phyloP scores from a whole-genome alignment of 2,797 vertebrate genomes.

The Danio tinwini region DNA sequence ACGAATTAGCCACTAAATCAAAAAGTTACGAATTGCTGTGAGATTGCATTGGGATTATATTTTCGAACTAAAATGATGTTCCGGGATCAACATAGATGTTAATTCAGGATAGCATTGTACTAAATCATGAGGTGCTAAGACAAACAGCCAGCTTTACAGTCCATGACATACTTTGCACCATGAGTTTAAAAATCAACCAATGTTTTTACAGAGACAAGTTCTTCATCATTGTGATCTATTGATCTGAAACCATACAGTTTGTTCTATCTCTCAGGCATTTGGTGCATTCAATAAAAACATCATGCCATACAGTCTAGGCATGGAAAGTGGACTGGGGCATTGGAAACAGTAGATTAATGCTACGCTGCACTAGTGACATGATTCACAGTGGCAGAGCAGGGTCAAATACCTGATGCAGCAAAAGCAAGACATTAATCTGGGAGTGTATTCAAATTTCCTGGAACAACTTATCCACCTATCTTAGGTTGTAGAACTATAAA shows the following conservation, averaged over 20 bases:
- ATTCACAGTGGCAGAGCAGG: background rate
- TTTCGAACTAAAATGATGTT: too few relatives aligned
- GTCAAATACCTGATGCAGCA: background rate
- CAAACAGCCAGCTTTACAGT: too few relatives aligned
- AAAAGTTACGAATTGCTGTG: too few relatives aligned
- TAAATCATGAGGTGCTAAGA: too few relatives aligned
- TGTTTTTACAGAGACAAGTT: background rate
- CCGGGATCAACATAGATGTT: too few relatives aligned
- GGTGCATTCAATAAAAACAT: background rate
- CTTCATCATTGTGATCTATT: background rate
- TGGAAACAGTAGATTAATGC: background rate
- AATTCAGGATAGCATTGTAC: too few relatives aligned
- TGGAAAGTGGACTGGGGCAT: background rate
- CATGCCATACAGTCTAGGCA: background rate
- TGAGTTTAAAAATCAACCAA: too few relatives aligned
- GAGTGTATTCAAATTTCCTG: background rate
- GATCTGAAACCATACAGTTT: background rate
- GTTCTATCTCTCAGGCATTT: background rate
- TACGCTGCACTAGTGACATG: background rate
- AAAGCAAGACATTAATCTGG: background rate
- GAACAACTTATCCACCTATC: background rate
- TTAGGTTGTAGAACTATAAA: background rate
- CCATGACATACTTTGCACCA: too few relatives aligned
- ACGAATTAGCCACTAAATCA: too few relatives aligned
- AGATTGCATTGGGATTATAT: too few relatives aligned